phyloP scores from a whole-genome alignment of 1,140 invertebrate species.

The Drosophila funebris region DNA sequence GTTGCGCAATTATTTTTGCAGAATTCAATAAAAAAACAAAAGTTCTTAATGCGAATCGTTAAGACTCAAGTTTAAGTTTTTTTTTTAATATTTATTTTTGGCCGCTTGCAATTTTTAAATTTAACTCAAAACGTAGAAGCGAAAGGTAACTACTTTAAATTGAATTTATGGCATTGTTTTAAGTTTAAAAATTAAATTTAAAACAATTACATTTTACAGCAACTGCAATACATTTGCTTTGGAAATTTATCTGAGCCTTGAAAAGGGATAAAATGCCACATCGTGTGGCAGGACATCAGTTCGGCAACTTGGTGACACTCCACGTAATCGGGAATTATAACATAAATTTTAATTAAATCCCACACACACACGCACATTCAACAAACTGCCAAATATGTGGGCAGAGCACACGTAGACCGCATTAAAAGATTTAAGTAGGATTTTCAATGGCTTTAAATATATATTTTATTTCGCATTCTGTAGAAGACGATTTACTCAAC shows the following conservation, averaged over 20 bases:
- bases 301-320: conserved; percentile 4
- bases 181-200: not conserved
- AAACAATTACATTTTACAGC: not conserved
- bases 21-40: conserved; percentile 32
- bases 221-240: not conserved
- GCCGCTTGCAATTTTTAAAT: too few species aligned
- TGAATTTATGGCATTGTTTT: too few species aligned
- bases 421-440: conserved; percentile 18
- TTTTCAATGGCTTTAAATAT: conserved; percentile 8
- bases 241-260: not conserved
- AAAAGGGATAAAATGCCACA: conserved; percentile 3
- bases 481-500: not conserved
- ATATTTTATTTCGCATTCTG: not conserved
- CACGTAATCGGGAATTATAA: conserved; percentile 24
- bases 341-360: conserved; percentile 39
- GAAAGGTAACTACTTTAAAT: too few species aligned
- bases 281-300: not conserved
- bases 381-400: conserved; percentile 2
- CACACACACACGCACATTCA: not conserved
- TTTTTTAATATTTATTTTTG: not conserved
- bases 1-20: conserved; percentile 65
- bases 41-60: not conserved
- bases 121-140: too few species aligned
- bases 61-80: not conserved
- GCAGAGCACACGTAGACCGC: not conserved